phyloP scores from a whole-genome alignment of 2,797 vertebrate genomes.

The Hydrolagus colliei region DNA sequence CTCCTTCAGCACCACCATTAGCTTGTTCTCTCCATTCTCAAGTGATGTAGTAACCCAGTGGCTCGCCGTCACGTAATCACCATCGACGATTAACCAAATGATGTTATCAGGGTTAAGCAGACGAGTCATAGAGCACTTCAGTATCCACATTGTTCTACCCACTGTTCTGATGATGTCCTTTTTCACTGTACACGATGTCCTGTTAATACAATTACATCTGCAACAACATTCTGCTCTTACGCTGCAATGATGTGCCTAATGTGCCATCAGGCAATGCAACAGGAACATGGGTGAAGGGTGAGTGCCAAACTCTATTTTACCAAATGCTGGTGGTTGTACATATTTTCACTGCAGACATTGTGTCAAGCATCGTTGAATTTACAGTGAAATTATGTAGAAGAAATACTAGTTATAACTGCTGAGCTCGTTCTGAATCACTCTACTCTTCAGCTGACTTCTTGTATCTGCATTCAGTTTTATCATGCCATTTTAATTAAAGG shows the following conservation, averaged over 20 bases:
- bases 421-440: slow-evolving; percentile 31
- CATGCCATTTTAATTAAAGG: slow-evolving; percentile 24
- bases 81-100: slow-evolving; percentile 49
- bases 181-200: slow-evolving; percentile 30
- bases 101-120: not conserved
- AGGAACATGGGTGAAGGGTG: slow-evolving; percentile 31
- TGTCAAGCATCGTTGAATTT: not conserved
- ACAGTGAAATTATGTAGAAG: slow-evolving; percentile 20
- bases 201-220: slow-evolving; percentile 27
- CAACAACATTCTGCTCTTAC: slow-evolving; percentile 30
- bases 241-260: slow-evolving; percentile 32
- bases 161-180: slow-evolving; percentile 29
- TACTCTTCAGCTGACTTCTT: slow-evolving; percentile 32
- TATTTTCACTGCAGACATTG: slow-evolving; percentile 26
- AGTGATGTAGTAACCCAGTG: slow-evolving; percentile 54
- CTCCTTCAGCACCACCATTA: slow-evolving; percentile 48
- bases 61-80: slow-evolving; percentile 52
- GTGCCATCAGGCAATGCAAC: slow-evolving; percentile 30
- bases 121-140: slow-evolving; percentile 7
- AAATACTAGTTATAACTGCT: slow-evolving; percentile 26
- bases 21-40: slow-evolving; percentile 60
- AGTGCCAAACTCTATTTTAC: slow-evolving; percentile 29
- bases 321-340: slow-evolving; percentile 26
- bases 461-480: slow-evolving; percentile 26
- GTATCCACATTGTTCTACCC: slow-evolving; percentile 27